Percentiles rank a stretch among this genome's conserved stretches.
Conservation (phyloP, 2,113 vertebrate species). For the Periophthalmodon schlosseri region DNA sequence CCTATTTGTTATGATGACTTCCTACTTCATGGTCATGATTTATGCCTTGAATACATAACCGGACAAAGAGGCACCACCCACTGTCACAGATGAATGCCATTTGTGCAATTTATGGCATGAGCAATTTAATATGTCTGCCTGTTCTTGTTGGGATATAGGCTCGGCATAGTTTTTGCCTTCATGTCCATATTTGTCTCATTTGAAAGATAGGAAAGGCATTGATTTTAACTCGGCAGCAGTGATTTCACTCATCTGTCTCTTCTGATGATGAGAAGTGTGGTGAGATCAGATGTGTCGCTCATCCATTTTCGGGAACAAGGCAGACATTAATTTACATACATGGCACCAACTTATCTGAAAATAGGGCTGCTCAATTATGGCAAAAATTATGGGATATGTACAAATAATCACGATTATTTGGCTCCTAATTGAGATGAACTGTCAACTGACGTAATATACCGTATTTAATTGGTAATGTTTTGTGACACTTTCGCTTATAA, state of each 20-base stretch:
- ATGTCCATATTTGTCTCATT: conserved; percentile 25
- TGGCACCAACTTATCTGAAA: conserved; percentile 15
- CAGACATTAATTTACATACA: conserved; percentile 18
- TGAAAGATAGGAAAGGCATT: conserved; percentile 48
- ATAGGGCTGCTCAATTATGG: no score
- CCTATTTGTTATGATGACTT: conserved; percentile 53
- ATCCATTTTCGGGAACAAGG: conserved; percentile 48
- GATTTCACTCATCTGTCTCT: conserved; percentile 56
- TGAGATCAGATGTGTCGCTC: conserved; percentile 57
- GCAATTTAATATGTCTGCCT: conserved; percentile 3
- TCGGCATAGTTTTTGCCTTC: background rate
- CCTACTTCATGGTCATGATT: conserved; percentile 45
- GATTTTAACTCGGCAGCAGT: conserved; percentile 53
- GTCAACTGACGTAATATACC: no score
- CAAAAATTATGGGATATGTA: no score
- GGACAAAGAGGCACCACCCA: conserved; percentile 13
- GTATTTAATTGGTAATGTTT: no score
- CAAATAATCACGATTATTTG: no score
- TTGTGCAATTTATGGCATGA: conserved; percentile 43
- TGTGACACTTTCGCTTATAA: no score
- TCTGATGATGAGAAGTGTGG: conserved; percentile 41
- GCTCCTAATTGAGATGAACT: no score
- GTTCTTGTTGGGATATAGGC: background rate
- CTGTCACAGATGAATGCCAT: conserved; percentile 35
- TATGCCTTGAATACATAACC: conserved; percentile 47